phyloP scores from a whole-genome alignment of 2,888 invertebrate species.

The Patella caerulea region DNA sequence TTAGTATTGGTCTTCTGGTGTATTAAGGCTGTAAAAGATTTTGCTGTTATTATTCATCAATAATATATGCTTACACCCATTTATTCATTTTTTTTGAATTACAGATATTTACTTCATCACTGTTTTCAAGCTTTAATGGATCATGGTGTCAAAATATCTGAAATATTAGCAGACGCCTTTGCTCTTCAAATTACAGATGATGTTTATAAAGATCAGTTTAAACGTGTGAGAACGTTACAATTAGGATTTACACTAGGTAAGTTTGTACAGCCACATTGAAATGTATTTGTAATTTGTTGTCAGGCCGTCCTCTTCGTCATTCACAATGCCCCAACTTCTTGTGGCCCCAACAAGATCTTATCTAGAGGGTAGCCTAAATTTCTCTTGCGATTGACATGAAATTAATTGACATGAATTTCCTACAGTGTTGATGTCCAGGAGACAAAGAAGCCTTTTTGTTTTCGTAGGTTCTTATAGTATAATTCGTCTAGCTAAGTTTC shows the following conservation, averaged over 20 bases:
- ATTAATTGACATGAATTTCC: too few relatives aligned
- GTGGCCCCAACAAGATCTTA: neutral
- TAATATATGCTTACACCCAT: too few relatives aligned
- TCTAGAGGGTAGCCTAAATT: too few relatives aligned
- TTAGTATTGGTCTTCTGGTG: too few relatives aligned
- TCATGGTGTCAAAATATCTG: slow-evolving; percentile 77
- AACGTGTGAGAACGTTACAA: slow-evolving; percentile 59
- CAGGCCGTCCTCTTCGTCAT: neutral
- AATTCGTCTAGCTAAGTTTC: too few relatives aligned
- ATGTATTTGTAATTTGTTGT: neutral
- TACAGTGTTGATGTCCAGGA: too few relatives aligned
- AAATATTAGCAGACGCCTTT: slow-evolving; percentile 67
- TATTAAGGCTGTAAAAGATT: too few relatives aligned
- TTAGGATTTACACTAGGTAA: slow-evolving; percentile 69
- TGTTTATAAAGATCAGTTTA: slow-evolving; percentile 32
- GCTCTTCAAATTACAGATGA: slow-evolving; percentile 49
- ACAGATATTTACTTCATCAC: slow-evolving; percentile 77
- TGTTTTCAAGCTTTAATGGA: slow-evolving; percentile 81
- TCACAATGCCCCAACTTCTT: neutral
- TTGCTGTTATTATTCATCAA: too few relatives aligned
- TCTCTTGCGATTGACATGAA: too few relatives aligned
- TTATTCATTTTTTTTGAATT: slow-evolving; percentile 20
- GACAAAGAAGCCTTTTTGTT: too few relatives aligned
- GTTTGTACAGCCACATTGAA: neutral
- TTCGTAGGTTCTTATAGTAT: too few relatives aligned